Evolutionary conservation across 2,113 vertebrate species (phyloP), one percentile per base, ranked within the genome.

Genomic region (Gymnocephalus cernua): DNA sequence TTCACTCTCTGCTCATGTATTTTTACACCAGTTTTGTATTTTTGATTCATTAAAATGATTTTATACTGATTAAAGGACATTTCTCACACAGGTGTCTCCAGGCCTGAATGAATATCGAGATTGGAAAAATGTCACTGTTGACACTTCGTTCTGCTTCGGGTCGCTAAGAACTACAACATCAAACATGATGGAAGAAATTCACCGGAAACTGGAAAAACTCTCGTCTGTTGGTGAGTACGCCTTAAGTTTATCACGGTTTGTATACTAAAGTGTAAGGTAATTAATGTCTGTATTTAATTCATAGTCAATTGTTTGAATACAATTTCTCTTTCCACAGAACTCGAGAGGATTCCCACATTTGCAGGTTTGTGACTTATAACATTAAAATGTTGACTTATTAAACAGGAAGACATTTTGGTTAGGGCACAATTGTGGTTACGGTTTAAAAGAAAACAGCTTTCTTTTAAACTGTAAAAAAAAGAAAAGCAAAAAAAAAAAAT

Each of bases 181-280:
- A 23, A 35, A 23, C 1, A 80, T 93, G 90, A 77, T 87, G 67
- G 59, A 83, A 19, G 14, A 89, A 44, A 90, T 93, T 48, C 47
- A 86, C 2, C 23, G 81, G 14, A 41, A 84, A n/a, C 38, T 94
- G n/a, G 85, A 91, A 12, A 85, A 86, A 4, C 87, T 95, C 6
- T 90, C 90, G 3, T 0, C 61, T 0, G 32, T 91, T 0, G 94
- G 94, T 94, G 56, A 88, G 89, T 54, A 10, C 3, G 23, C 3
- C 6, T 27, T 23, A 6, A 19, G 8, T 53, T 48, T 0, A 0
- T 61, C 8, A 47, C 38, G 25, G 11, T 32, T 32, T 32, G 32
- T 32, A 32, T 32, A 32, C 6, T 32, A 6, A 32, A 32, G 6
- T 32, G 6, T 32, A 32, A 32, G 32, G 6, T 32, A 32, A 6